Evolutionary conservation across 2,113 vertebrate genomes (phyloP).

Genomic region (Passer montanus): DNA sequence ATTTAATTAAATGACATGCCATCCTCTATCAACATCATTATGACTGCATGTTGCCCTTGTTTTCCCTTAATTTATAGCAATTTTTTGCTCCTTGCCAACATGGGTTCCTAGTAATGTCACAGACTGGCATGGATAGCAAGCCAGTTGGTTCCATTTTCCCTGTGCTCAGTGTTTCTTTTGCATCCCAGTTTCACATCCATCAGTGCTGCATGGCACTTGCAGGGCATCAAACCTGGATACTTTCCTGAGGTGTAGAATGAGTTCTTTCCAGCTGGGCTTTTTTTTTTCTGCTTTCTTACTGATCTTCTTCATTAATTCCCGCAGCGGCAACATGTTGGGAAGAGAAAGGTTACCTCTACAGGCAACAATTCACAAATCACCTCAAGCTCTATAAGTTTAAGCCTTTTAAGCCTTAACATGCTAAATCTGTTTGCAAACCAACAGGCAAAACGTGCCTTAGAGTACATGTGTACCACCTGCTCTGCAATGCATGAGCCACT

Average conservation of each 20-base stretch:
- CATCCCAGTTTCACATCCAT: background rate
- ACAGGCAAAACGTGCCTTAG: accelerated
- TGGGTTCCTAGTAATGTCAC: background rate
- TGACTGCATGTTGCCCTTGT: background rate
- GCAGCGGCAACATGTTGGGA: background rate
- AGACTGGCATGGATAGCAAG: background rate
- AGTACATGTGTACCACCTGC: accelerated
- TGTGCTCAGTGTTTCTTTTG: background rate
- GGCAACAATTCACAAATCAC: background rate
- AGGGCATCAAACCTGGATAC: background rate
- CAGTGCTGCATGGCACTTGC: background rate
- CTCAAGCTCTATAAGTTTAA: background rate
- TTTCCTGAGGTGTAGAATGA: background rate
- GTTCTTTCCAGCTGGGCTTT: background rate
- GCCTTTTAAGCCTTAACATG: background rate
- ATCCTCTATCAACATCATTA: conserved; percentile 31
- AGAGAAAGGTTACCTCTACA: background rate
- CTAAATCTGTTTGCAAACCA: background rate
- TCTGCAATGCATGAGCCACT: accelerated
- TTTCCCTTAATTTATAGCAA: conserved; percentile 17
- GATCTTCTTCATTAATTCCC: background rate
- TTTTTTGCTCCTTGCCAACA: background rate
- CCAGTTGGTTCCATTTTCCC: background rate
- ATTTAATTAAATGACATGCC: conserved; percentile 22
- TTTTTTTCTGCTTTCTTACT: background rate